phyloP scores from a whole-genome alignment of 2,888 invertebrate species.

The Troides oblongomaculatus region DNA sequence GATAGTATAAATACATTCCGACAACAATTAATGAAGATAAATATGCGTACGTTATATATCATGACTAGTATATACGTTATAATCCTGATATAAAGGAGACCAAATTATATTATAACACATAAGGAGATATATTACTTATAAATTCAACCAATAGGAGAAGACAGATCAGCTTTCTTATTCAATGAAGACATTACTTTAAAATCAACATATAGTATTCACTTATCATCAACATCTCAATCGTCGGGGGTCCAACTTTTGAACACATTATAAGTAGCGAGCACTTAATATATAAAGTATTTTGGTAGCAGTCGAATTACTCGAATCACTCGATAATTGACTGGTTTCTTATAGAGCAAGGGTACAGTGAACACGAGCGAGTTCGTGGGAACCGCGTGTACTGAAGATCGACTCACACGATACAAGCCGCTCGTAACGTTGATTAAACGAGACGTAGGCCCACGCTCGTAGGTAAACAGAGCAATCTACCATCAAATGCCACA shows the following conservation, averaged over 20 bases:
- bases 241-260: no score
- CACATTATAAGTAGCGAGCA: no score
- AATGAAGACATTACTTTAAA: background rate
- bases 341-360: background rate
- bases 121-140: no score
- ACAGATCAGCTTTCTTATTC: background rate
- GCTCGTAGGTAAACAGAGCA: slow-evolving; percentile 62
- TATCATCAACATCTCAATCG: background rate
- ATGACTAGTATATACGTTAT: no score
- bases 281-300: background rate
- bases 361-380: slow-evolving; percentile 42
- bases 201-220: background rate
- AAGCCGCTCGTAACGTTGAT: slow-evolving; percentile 49
- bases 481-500: slow-evolving; percentile 71
- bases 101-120: no score
- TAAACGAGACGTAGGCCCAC: slow-evolving; percentile 45
- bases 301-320: background rate
- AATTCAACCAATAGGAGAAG: no score
- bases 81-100: no score
- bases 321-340: background rate
- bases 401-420: slow-evolving; percentile 64
- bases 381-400: slow-evolving; percentile 52
- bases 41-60: no score
- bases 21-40: no score
- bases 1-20: no score